These are phyloP conservation scores for Macrotus californicus DNA, from an alignment of 2,113 vertebrate species.

Conservation along the genomic window DNA sequence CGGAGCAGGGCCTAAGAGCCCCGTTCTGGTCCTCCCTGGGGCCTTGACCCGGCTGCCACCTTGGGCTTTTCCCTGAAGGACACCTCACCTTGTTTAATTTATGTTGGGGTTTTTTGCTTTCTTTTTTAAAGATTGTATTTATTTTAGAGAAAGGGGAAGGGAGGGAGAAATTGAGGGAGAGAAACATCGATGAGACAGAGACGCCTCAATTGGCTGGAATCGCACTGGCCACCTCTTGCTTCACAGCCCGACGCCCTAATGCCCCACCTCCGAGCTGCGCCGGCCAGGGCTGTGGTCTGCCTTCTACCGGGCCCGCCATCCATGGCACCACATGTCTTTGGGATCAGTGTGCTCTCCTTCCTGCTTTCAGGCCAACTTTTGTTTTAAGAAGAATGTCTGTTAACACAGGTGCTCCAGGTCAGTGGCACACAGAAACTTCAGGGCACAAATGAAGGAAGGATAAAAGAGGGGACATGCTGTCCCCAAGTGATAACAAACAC, in stretches of 20 bases:
- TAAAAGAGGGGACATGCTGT: neutral
- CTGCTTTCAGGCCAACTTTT: neutral
- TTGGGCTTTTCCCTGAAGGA: accelerated
- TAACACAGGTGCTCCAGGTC: neutral
- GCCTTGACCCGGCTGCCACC: accelerated
- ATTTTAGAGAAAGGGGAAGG: no score
- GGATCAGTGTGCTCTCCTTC: neutral
- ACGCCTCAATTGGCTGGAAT: no score
- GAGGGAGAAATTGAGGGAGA: no score
- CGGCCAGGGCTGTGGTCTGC: no score
- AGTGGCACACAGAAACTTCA: accelerated
- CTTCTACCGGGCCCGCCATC: neutral
- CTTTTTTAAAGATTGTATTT: no score
- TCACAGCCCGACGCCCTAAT: no score
- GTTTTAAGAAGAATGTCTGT: neutral
- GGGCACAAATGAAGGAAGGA: neutral
- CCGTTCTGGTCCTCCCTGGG: accelerated
- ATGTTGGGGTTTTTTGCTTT: no score
- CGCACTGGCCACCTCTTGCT: no score
- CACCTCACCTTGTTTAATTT: neutral
- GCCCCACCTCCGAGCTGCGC: no score
- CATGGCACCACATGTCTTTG: accelerated
- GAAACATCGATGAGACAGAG: no score
- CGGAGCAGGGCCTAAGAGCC: neutral
- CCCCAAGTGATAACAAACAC: neutral